phyloP scores from a whole-genome alignment of 2,797 vertebrate genomes.

The Syngnathus rostellatus region DNA sequence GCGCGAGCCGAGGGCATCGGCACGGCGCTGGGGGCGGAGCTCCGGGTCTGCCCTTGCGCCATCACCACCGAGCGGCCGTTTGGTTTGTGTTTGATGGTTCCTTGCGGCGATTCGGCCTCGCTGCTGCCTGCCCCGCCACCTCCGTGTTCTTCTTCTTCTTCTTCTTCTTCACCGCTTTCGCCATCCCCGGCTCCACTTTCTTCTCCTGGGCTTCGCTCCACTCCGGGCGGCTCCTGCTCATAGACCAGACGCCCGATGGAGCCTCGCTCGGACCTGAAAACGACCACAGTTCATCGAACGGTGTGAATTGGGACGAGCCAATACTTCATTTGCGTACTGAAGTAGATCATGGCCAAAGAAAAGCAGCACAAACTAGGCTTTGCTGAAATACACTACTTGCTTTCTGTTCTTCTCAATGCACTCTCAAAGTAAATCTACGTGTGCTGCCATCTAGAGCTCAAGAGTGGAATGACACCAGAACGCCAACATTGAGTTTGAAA shows the following conservation, averaged over 20 bases:
- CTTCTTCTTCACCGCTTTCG: constrained; percentile 41
- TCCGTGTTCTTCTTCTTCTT: constrained; percentile 48
- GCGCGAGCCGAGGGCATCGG: constrained; percentile 68
- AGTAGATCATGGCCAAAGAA: background rate
- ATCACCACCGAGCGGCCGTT: constrained; percentile 62
- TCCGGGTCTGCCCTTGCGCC: constrained; percentile 73
- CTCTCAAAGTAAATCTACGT: too few relatives aligned
- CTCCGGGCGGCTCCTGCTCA: constrained; percentile 71
- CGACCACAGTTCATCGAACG: background rate
- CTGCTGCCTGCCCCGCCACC: constrained; percentile 44
- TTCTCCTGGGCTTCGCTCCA: constrained; percentile 27
- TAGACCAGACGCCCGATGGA: constrained; percentile 71
- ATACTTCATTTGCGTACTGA: background rate
- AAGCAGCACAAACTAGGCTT: too few relatives aligned
- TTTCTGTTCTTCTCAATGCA: too few relatives aligned
- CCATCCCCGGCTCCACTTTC: constrained; percentile 32
- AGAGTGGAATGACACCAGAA: too few relatives aligned
- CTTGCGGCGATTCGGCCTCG: constrained; percentile 70
- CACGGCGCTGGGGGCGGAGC: constrained; percentile 49
- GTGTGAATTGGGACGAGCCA: background rate
- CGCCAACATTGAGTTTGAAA: too few relatives aligned
- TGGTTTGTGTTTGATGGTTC: constrained; percentile 79
- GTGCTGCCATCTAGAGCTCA: too few relatives aligned
- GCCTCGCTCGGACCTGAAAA: constrained; percentile 51
- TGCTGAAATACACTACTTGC: too few relatives aligned